Evolutionary conservation across 2,113 vertebrate species (phyloP).

Genomic region (Pituophis catenifer): DNA sequence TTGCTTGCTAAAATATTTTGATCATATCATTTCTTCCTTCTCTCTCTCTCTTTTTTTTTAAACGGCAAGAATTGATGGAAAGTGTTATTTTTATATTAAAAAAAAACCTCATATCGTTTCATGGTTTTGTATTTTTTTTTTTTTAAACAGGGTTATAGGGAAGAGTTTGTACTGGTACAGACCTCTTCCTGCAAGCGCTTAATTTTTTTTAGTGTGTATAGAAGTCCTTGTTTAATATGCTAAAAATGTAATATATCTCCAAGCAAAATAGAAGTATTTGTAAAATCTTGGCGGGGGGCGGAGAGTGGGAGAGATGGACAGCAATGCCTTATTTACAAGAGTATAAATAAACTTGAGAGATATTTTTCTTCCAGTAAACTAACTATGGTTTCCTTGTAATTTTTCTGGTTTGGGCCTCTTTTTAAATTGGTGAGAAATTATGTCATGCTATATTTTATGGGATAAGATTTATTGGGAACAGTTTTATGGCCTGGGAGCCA

Average conservation of each 20-base stretch:
- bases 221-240: constrained; percentile 15
- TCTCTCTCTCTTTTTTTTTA: neutral
- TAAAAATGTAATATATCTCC: constrained; percentile 55
- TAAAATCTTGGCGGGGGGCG: neutral
- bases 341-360: constrained; percentile 27
- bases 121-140: neutral
- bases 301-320: neutral
- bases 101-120: neutral
- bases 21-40: neutral
- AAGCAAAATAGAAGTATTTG: constrained; percentile 35
- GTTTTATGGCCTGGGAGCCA: neutral
- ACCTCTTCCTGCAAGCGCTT: neutral
- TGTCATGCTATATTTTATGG: neutral
- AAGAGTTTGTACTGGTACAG: constrained; percentile 46
- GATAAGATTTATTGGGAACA: neutral
- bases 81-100: neutral
- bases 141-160: neutral
- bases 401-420: neutral
- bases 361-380: neutral
- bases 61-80: neutral
- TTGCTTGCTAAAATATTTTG: neutral
- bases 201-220: neutral
- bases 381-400: neutral
- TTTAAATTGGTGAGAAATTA: neutral
- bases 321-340: neutral